Evolutionary conservation across 35 echinoderm and acorn worm genomes (phyloP).

Genomic region (Stichopus chloronotus): DNA sequence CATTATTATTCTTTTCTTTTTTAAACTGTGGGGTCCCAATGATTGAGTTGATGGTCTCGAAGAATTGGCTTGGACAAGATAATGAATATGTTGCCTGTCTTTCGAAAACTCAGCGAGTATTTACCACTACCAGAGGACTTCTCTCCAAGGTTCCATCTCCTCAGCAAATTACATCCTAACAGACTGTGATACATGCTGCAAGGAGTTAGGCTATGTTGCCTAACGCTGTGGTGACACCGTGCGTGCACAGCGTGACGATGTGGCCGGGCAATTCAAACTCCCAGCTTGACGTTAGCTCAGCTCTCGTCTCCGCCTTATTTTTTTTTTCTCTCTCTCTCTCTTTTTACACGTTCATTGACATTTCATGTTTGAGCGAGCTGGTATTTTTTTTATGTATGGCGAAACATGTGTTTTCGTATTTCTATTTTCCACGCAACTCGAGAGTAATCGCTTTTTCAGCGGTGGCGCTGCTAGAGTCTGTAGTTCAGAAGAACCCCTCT

Average conservation of each 20-base stretch:
- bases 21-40: background rate
- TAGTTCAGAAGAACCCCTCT: slow-evolving; percentile 21
- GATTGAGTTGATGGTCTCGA: background rate
- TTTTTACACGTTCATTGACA: slow-evolving; percentile 56
- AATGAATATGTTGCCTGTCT: slow-evolving; percentile 41
- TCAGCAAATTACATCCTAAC: slow-evolving; percentile 2
- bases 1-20: background rate
- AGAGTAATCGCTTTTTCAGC: slow-evolving; percentile 46
- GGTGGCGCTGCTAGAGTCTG: background rate
- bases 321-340: background rate
- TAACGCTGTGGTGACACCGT: slow-evolving; percentile 14
- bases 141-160: slow-evolving; percentile 38
- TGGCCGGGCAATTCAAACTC: slow-evolving; percentile 27
- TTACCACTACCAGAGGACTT: background rate
- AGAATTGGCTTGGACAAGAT: slow-evolving; percentile 31
- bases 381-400: background rate
- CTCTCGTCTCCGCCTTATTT: background rate
- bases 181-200: background rate
- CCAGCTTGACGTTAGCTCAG: slow-evolving; percentile 27
- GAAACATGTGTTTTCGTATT: slow-evolving; percentile 37
- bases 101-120: slow-evolving; percentile 33
- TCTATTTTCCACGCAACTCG: background rate
- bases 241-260: slow-evolving; percentile 21
- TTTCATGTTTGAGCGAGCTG: background rate
- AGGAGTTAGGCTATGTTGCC: slow-evolving; percentile 31